Conservation (phyloP, 2,113 vertebrate genomes). For the Coptodon bakossiorum region DNA sequence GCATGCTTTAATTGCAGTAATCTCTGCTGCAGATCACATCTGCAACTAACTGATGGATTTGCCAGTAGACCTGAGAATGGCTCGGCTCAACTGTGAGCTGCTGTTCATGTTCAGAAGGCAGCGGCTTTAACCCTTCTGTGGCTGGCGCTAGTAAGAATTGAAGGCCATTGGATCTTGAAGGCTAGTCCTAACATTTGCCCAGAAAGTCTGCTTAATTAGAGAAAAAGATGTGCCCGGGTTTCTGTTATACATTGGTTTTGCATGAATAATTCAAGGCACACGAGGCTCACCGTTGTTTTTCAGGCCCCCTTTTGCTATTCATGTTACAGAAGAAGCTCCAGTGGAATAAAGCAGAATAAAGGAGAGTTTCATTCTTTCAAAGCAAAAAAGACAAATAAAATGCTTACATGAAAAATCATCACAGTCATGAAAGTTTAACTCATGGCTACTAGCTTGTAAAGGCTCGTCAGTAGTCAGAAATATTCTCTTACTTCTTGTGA, state of each 20-base stretch:
- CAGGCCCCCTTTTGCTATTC: constrained; percentile 12
- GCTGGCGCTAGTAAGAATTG: neutral
- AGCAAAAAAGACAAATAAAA: neutral
- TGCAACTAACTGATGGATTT: constrained; percentile 77
- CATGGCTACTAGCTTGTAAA: neutral
- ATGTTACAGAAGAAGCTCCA: neutral
- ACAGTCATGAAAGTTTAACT: constrained; percentile 4
- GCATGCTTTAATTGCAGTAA: constrained; percentile 70
- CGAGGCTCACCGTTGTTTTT: constrained; percentile 38
- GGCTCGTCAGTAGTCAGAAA: neutral
- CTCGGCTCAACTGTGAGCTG: constrained; percentile 45
- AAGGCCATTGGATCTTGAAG: neutral
- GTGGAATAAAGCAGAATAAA: neutral
- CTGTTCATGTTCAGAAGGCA: constrained; percentile 64
- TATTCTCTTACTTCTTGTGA: neutral
- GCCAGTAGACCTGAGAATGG: constrained; percentile 64
- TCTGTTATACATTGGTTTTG: constrained; percentile 39
- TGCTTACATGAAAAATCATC: constrained; percentile 19
- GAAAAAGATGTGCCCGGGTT: constrained; percentile 25
- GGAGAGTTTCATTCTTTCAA: neutral
- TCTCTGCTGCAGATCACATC: constrained; percentile 75
- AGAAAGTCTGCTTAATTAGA: constrained; percentile 59
- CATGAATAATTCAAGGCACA: constrained; percentile 67
- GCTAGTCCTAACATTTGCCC: constrained; percentile 37
- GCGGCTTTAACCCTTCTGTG: constrained; percentile 55